phyloP scores from a whole-genome alignment of 2,797 vertebrate species.

The Mus spretus region DNA sequence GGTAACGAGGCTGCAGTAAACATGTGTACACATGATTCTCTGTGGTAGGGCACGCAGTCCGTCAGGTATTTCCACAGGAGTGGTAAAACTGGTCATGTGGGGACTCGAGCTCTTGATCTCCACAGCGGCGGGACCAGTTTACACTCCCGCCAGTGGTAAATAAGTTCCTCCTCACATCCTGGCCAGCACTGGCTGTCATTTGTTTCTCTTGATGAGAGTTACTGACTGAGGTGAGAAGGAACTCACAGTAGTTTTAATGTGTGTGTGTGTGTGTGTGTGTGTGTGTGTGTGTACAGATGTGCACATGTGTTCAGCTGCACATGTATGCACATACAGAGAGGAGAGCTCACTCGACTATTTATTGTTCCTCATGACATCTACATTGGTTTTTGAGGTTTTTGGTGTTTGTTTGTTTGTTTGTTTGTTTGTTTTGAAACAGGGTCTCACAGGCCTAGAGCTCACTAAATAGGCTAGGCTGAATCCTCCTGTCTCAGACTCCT shows the following conservation, averaged over 20 bases:
- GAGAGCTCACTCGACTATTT: not conserved
- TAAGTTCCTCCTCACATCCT: not conserved
- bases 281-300: not conserved
- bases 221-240: not conserved
- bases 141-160: not conserved
- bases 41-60: not conserved
- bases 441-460: not conserved
- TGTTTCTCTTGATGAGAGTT: not conserved
- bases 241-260: not conserved
- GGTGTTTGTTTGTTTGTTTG: not conserved
- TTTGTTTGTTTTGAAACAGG: not conserved
- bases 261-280: not conserved
- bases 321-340: not conserved
- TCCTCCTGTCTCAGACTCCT: not conserved
- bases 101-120: not conserved
- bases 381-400: not conserved
- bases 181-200: not conserved
- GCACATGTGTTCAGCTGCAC: not conserved
- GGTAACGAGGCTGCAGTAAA: not conserved
- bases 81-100: not conserved
- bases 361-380: not conserved
- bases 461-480: not conserved
- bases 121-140: not conserved
- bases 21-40: not conserved
- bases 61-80: not conserved